Percentiles rank a stretch among this genome's conserved stretches.
Evolutionary conservation across 1,140 invertebrate species (phyloP).

Genomic region (Teleopsis dalmanni): DNA sequence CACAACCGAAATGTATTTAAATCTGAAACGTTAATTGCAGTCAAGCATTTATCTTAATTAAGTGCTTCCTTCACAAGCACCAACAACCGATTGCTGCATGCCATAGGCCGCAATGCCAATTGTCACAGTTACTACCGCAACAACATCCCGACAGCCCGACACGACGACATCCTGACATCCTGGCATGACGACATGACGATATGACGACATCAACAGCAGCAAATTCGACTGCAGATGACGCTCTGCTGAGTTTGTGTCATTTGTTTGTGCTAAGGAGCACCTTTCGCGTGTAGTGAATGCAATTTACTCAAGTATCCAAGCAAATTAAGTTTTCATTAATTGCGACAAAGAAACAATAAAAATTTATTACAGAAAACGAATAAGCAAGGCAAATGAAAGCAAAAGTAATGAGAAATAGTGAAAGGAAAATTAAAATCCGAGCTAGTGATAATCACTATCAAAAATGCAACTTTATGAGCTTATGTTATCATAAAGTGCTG

Average conservation of each 20-base stretch:
- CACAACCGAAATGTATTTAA: slow-evolving; percentile 12
- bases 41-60: slow-evolving; percentile 18
- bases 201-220: neutral
- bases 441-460: too few species aligned
- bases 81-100: neutral
- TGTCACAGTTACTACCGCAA: neutral
- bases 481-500: too few species aligned
- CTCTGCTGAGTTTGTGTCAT: neutral
- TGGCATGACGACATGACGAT: neutral
- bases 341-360: too few species aligned
- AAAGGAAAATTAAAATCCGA: too few species aligned
- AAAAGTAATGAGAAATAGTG: too few species aligned
- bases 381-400: too few species aligned
- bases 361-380: too few species aligned
- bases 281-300: too few species aligned
- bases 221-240: neutral
- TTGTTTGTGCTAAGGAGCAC: too few species aligned
- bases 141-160: neutral
- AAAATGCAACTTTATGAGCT: too few species aligned
- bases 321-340: too few species aligned
- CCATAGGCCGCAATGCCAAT: neutral
- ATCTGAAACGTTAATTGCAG: slow-evolving; percentile 17
- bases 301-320: too few species aligned
- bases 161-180: neutral
- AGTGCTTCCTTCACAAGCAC: slow-evolving; percentile 12